phyloP scores from a whole-genome alignment of 2,888 invertebrate species.

The Eilema griseolum region DNA sequence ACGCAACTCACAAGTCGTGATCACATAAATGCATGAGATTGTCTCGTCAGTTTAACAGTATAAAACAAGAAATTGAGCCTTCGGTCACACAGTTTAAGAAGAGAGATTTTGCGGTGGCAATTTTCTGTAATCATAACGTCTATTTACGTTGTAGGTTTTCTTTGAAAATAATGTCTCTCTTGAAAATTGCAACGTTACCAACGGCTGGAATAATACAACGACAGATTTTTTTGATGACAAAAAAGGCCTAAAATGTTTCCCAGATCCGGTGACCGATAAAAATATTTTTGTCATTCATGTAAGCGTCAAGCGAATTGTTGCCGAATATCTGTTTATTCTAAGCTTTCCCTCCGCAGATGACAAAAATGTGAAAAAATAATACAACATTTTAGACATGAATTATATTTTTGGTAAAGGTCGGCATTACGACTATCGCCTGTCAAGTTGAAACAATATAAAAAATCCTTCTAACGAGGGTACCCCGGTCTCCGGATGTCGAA shows the following conservation, averaged over 20 bases:
- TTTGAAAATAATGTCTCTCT: background rate
- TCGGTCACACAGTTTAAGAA: background rate
- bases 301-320: conserved; percentile 21
- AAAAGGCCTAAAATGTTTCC: background rate
- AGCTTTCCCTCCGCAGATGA: conserved; percentile 6
- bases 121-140: background rate
- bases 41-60: background rate
- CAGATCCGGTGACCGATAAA: conserved; percentile 13
- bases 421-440: conserved; percentile 34
- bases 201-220: conserved; percentile 5
- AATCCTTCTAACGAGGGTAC: conserved; percentile 31
- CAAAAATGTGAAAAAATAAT: conserved; percentile 28
- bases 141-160: no score
- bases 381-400: conserved; percentile 20
- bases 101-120: no score
- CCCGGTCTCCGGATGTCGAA: conserved; percentile 40
- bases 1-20: background rate
- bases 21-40: background rate
- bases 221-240: conserved; percentile 4
- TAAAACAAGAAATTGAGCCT: background rate
- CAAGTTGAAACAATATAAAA: conserved; percentile 44
- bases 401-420: conserved; percentile 29
- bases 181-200: background rate
- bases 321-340: conserved; percentile 13
- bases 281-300: conserved; percentile 26